A percentile compares a stretch with the other conserved stretches of the same genome.
These are phyloP conservation scores for Pachypanchax playfairii DNA, from an alignment of 2,113 vertebrate genomes.

Conservation along the genomic window DNA sequence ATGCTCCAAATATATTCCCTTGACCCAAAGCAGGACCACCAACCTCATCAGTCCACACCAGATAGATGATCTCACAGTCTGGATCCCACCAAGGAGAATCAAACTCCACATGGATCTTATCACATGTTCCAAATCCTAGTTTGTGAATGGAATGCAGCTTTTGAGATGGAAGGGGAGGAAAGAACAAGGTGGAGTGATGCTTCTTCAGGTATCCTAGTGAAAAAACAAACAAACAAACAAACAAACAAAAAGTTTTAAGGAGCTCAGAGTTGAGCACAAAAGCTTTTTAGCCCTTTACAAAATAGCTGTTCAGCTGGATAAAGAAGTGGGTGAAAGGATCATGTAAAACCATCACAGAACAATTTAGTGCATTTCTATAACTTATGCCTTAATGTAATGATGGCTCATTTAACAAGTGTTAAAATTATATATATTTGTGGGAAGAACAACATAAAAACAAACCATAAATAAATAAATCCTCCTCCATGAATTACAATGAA, in stretches of 20 bases:
- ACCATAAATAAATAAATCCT: no score
- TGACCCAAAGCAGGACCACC: no score
- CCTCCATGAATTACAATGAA: no score
- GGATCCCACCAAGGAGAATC: conserved; percentile 90
- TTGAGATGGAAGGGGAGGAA: conserved; percentile 81
- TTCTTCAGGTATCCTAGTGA: conserved; percentile 93
- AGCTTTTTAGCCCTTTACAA: not conserved
- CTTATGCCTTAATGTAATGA: not conserved
- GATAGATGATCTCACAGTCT: conserved; percentile 80
- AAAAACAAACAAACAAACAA: conserved; percentile 24
- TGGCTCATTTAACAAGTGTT: not conserved
- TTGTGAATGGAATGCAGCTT: conserved; percentile 83
- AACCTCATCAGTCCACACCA: conserved; percentile 87
- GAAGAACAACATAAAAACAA: no score
- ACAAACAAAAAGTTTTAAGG: not conserved
- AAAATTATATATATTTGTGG: not conserved
- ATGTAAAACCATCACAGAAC: no score
- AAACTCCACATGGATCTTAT: conserved; percentile 95
- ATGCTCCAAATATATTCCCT: no score
- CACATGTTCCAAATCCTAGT: conserved; percentile 92
- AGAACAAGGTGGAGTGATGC: conserved; percentile 80
- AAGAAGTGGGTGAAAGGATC: no score
- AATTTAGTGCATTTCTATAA: not conserved
- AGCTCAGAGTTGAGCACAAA: not conserved
- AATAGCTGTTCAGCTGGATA: no score